Evolutionary conservation across 2,113 vertebrate genomes (phyloP), one percentile per base, ranked within the genome.

Genomic region (Stegastes partitus): DNA sequence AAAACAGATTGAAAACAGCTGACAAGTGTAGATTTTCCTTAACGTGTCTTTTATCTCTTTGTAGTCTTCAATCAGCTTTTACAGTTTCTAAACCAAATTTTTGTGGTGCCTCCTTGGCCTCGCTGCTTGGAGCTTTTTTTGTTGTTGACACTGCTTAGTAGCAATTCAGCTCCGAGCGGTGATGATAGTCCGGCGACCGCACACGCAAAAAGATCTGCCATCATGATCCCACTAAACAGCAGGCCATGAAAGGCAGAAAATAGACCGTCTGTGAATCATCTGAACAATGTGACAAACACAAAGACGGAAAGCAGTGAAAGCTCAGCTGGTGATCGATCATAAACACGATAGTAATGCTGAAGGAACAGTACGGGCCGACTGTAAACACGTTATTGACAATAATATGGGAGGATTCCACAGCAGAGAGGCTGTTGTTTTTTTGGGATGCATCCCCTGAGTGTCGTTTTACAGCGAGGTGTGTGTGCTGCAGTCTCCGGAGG

Each of bases 161-260:
- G 51, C 23, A 23, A 72, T 73, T 76, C 64, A 31, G 53, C 39
- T 77, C 75, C 67, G 70, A 77, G 39, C 22, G 51, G 5, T 10
- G 22, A 69, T 70, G 31, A 81, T n/a, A 39, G 65, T 55, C 21
- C 44, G 34, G 39, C 57, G 70, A 87, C 85, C 90, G 64, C 85
- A 77, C 53, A 79, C 54, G 64, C 37, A 77, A 66, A 76, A 44
- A 78, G 47, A 58, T 42, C 53, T 37, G 3, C 45, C 66, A 56
- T 76, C 66, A 61, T 11, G 42, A 77, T 74, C 61, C 79, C 77
- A 39, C 74, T 63, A 74, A 75, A 59, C 1, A 16, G 44, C 1
- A 31, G 64, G 55, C 44, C 34, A 31, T 73, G 37, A 67, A 75
- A 69, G 67, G 59, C 26, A 39, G 53, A 77, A 87, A 87, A 81